phyloP scores from a whole-genome alignment of 2,797 vertebrate genomes.

The Megaceryle alcyon region DNA sequence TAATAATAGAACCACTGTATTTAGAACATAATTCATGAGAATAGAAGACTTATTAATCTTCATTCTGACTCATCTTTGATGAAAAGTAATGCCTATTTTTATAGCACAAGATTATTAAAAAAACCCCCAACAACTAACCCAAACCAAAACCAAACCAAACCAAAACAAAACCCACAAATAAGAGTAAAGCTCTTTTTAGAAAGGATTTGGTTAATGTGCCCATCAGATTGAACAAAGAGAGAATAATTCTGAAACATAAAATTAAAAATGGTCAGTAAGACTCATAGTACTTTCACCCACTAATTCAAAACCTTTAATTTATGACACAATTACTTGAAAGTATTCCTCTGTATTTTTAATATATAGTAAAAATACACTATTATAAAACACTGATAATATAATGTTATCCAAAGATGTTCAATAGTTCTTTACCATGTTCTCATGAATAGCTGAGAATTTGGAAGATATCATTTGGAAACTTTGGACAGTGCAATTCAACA shows the following conservation, averaged over 20 bases:
- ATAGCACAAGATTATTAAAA: neutral
- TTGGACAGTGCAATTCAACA: neutral
- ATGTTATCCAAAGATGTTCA: neutral
- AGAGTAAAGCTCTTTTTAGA: neutral
- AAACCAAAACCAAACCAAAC: no score
- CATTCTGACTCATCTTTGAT: neutral
- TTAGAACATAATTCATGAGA: slow-evolving; percentile 8
- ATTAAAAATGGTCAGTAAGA: neutral
- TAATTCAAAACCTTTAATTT: neutral
- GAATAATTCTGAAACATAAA: neutral
- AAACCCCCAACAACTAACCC: no score
- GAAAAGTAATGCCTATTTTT: neutral
- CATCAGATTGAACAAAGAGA: neutral
- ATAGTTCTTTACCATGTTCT: neutral
- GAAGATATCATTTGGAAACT: neutral
- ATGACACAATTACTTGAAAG: neutral
- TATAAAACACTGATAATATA: neutral
- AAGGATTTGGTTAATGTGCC: neutral
- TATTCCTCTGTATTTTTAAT: neutral
- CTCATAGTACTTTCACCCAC: neutral
- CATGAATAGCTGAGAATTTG: neutral
- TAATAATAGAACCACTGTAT: neutral
- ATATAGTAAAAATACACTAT: neutral
- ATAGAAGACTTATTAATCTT: neutral
- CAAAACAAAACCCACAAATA: neutral